Percentiles rank a stretch among this genome's conserved stretches.
Conservation (phyloP, 2,113 vertebrate genomes). For the Amia ocellicauda region DNA sequence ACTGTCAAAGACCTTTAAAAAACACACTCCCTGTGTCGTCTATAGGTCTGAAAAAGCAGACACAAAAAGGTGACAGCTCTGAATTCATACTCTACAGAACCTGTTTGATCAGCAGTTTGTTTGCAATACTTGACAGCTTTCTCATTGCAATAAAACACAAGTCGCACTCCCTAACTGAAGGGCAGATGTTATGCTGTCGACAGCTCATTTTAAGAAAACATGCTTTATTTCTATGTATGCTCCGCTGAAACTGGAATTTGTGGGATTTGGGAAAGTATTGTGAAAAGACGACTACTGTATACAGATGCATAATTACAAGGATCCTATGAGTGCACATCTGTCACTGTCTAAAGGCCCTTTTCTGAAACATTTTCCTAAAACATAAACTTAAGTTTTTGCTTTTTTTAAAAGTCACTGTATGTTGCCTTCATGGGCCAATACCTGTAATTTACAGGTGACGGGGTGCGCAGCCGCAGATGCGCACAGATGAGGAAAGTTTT, state of each 20-base stretch:
- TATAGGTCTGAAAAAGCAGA: not conserved
- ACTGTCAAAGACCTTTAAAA: not conserved
- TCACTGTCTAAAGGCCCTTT: too few relatives aligned
- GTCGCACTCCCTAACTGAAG: not conserved
- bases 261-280: constrained; percentile 21
- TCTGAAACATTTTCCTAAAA: too few relatives aligned
- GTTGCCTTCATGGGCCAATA: too few relatives aligned
- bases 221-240: constrained; percentile 14
- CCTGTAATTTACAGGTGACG: too few relatives aligned
- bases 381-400: too few relatives aligned
- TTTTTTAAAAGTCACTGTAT: too few relatives aligned
- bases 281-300: too few relatives aligned
- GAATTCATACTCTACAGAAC: not conserved
- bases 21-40: not conserved
- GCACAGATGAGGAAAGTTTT: too few relatives aligned
- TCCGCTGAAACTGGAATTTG: constrained; percentile 21
- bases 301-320: too few relatives aligned
- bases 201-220: constrained; percentile 5
- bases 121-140: constrained; percentile 4
- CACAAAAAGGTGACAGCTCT: not conserved
- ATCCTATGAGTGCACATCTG: too few relatives aligned
- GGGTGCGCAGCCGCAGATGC: too few relatives aligned
- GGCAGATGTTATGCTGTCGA: not conserved
- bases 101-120: not conserved
- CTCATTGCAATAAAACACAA: not conserved